Evolutionary conservation across 1,140 invertebrate species (phyloP).

Genomic region (Amyelois transitella): DNA sequence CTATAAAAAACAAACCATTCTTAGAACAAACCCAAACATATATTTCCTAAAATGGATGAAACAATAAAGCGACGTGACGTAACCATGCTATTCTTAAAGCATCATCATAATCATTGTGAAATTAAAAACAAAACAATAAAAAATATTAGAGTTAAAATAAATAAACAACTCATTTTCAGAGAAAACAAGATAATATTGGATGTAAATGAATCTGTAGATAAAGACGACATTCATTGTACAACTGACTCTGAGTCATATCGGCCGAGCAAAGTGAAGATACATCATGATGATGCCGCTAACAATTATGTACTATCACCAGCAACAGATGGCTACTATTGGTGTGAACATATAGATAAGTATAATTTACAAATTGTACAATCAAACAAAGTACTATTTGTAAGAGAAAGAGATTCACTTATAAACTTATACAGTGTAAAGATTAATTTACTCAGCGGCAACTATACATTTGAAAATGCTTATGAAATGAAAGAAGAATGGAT

Average conservation of each 20-base stretch:
- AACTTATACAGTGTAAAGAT: conserved; percentile 48
- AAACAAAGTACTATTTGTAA: conserved; percentile 52
- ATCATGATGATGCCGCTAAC: conserved; percentile 14
- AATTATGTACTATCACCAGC: conserved; percentile 32
- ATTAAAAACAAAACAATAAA: no score
- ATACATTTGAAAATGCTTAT: not conserved
- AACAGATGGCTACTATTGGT: conserved; percentile 67
- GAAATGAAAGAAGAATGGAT: conserved; percentile 13
- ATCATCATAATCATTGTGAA: no score
- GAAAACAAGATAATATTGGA: conserved; percentile 40
- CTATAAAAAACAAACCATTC: no score
- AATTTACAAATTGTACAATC: conserved; percentile 38
- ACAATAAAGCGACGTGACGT: no score
- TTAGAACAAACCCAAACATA: no score
- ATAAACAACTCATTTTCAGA: conserved; percentile 28
- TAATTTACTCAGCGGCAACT: conserved; percentile 7
- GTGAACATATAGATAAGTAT: conserved; percentile 41
- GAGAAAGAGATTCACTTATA: conserved; percentile 33
- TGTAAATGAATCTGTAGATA: conserved; percentile 30
- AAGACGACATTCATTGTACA: conserved; percentile 50
- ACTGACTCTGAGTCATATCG: conserved; percentile 50
- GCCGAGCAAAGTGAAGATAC: conserved; percentile 35
- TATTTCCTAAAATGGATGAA: no score
- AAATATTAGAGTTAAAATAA: not conserved
- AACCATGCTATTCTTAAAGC: no score